Evolutionary conservation across 2,888 invertebrate genomes (phyloP), one percentile per base, ranked within the genome.

Genomic region (Dione vanillae): DNA sequence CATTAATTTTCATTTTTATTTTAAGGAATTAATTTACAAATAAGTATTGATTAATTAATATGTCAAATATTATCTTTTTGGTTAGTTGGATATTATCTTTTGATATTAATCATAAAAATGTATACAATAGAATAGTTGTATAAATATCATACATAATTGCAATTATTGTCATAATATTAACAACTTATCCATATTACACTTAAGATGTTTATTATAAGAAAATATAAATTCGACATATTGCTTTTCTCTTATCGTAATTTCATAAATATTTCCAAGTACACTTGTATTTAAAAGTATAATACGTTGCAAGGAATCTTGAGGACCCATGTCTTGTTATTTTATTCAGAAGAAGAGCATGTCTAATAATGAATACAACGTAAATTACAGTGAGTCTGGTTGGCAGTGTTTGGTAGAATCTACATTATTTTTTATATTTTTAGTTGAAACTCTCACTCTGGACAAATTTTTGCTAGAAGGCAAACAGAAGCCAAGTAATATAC

Each of bases 261-360:
- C n/a, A 19, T 20, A 20, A n/a, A 45, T 47, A n/a, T 59, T 10
- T 45, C 6, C 20, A 58, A 37, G 8, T 47, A 5, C 45, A 56
- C n/a, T 11, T n/a, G 40, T 67, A 43, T 54, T 54, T 65, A 41
- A 49, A 51, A 27, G 7, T 41, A 59, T 49, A 67, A 40, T 49
- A 27, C 37, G n/a, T 20, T 0, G 27, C n/a, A n/a, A n/a, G n/a
- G n/a, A n/a, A n/a, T n/a, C n/a, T n/a, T n/a, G n/a, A n/a, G n/a
- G n/a, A n/a, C 45, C 49, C 16, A 40, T 59, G 20, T 67, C 58
- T 49, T 16, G n/a, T 64, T 67, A 41, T 56, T 52, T 70, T 67
- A 67, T 70, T 70, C 67, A 70, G 37, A 14, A 20, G 27, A 62
- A 40, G 62, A 67, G 40, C 47, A 67, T 62, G 49, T 66, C 51